Evolutionary conservation across 2,888 invertebrate species (phyloP), one percentile per base, ranked within the genome.

Genomic region (Graphium colonna): DNA sequence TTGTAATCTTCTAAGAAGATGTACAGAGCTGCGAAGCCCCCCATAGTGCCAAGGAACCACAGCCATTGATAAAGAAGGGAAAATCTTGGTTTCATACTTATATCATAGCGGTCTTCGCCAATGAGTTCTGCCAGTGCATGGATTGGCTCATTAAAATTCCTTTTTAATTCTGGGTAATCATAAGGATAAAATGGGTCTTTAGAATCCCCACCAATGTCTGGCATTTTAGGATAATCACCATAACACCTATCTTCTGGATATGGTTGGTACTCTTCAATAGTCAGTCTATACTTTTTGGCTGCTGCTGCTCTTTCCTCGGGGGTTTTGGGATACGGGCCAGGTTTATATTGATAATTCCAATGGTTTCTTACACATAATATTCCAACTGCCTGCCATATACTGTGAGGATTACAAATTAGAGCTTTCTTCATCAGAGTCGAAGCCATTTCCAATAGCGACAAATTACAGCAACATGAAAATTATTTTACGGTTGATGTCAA

Each of bases 161-260:
- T 93, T 71, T 93, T 96, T 13, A 92, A 78, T 66, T 93, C 93
- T 0, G 96, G 96, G 62, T 90, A 91, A 82, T 98, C 98, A 83
- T 94, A 99, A 0, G 96, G 94, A 75, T 97, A 96, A 77, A 91
- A 92, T 0, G 94, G 93, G 87, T 97, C 97, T 76, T 91, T 93
- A 1, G 91, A 82, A 60, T 95, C 96, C 1, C 88, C 92, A 26
- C 95, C 93, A 50, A 94, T 87, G 9, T 90, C 73, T 0, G 95
- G 95, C 45, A 98, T 71, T 66, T 95, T 92, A 0, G 98, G 98
- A 78, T 98, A 98, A 77, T 98, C 98, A 9, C 97, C 96, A 65
- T 83, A 89, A n/a, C 94, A 93, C 55, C 95, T 94, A 71, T 95
- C 93, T 69, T 96, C 94, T 0, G 94, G 93, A 71, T 94, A 94